phyloP scores from a whole-genome alignment of 1,140 invertebrate genomes.

The Cydia pomonella region DNA sequence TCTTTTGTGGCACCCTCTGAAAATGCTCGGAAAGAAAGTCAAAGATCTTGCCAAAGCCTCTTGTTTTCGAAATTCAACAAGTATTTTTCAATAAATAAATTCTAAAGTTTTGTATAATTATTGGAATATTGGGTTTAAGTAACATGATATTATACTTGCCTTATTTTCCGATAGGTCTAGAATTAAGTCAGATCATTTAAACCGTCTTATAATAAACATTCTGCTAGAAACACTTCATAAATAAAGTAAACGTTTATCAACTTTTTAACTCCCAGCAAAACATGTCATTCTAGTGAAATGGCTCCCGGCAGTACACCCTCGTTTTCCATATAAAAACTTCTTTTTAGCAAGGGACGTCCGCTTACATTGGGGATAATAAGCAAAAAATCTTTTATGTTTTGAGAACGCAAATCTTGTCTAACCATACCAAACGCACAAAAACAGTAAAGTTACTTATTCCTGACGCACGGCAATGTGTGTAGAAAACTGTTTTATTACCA shows the following conservation, averaged over 20 bases:
- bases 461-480: neutral
- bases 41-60: too few species aligned
- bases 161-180: too few species aligned
- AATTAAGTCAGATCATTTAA: too few species aligned
- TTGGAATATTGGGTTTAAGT: too few species aligned
- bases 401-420: constrained; percentile 48
- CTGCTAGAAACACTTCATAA: neutral
- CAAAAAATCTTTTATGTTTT: constrained; percentile 42
- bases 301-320: neutral
- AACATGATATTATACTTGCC: too few species aligned
- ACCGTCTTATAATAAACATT: neutral
- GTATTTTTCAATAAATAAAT: too few species aligned
- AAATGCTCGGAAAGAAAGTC: too few species aligned
- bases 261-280: neutral
- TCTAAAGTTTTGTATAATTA: too few species aligned
- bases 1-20: too few species aligned
- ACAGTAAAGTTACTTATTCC: constrained; percentile 30
- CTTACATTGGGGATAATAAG: constrained; percentile 42
- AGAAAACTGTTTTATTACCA: neutral
- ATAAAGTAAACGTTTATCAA: constrained; percentile 3
- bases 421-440: constrained; percentile 41
- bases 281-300: constrained; percentile 9
- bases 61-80: too few species aligned
- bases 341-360: constrained; percentile 10
- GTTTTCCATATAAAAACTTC: constrained; percentile 9